Percentiles rank a stretch among this genome's conserved stretches.
phyloP scores from a whole-genome alignment of 1,140 invertebrate species.

The Drosophila sp. region DNA sequence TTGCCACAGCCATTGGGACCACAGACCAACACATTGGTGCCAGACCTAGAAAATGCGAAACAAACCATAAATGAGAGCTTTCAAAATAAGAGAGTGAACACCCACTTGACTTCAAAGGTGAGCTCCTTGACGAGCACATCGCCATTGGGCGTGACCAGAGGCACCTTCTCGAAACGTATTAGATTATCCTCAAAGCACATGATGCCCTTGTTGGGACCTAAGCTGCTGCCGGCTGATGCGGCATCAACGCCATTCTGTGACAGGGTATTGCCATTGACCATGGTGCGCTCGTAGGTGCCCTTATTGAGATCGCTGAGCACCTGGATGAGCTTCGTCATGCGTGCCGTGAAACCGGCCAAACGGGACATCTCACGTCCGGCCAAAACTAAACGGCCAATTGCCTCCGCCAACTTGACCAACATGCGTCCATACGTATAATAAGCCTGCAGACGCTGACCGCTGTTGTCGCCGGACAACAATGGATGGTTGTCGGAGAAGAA shows the following conservation, averaged over 20 bases:
- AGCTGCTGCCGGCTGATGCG: slow-evolving; percentile 50
- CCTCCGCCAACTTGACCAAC: slow-evolving; percentile 98
- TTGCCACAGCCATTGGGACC: slow-evolving; percentile 99
- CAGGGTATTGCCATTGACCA: slow-evolving; percentile 88
- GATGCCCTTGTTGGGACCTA: slow-evolving; percentile 90
- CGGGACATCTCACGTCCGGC: slow-evolving; percentile 97
- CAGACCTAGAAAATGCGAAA: slow-evolving; percentile 87
- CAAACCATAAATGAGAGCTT: neutral
- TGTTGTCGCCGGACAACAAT: slow-evolving; percentile 87
- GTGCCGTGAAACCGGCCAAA: slow-evolving; percentile 94
- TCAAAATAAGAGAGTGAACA: slow-evolving; percentile 10
- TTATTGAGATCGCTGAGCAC: slow-evolving; percentile 95
- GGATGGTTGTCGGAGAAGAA: slow-evolving; percentile 92
- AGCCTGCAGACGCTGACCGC: slow-evolving; percentile 90
- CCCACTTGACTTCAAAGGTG: slow-evolving; percentile 93
- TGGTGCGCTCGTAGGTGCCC: slow-evolving; percentile 94
- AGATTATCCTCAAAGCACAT: slow-evolving; percentile 95
- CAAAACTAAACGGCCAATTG: slow-evolving; percentile 96
- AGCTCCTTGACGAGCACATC: slow-evolving; percentile 96
- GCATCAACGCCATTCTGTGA: slow-evolving; percentile 35
- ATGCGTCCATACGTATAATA: slow-evolving; percentile 99
- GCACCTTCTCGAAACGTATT: slow-evolving; percentile 96
- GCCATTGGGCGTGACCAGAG: slow-evolving; percentile 98
- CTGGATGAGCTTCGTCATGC: slow-evolving; percentile 95
- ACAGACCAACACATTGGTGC: slow-evolving; percentile 97